Conservation (phyloP, 2,797 vertebrate genomes). For the Todus mexicanus region DNA sequence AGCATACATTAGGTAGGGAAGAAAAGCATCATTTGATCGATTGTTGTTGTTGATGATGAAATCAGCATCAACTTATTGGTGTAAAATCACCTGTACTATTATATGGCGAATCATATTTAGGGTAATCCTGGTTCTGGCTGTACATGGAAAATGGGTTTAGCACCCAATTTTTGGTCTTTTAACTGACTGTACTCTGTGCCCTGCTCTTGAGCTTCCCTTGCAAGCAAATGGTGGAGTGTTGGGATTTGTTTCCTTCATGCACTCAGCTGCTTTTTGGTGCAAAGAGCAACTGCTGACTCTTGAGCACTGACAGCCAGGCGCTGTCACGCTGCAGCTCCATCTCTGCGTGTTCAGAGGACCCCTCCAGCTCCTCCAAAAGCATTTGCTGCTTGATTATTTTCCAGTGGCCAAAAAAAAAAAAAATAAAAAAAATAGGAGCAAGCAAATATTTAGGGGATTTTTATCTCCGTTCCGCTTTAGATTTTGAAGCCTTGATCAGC, state of each 20-base stretch:
- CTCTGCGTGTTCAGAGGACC: neutral
- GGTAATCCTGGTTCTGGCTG: neutral
- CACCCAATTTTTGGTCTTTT: neutral
- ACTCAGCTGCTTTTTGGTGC: neutral
- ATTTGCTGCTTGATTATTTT: neutral
- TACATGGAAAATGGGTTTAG: neutral
- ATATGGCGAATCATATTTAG: too few species aligned
- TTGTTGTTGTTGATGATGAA: neutral
- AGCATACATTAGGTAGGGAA: neutral
- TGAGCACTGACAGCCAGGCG: neutral
- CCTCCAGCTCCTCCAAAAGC: neutral
- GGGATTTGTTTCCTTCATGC: rapidly evolving
- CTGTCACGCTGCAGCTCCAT: neutral
- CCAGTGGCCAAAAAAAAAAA: neutral
- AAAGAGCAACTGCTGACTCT: neutral
- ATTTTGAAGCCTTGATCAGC: neutral
- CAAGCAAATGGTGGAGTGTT: neutral
- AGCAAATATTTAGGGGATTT: neutral
- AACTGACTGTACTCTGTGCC: neutral
- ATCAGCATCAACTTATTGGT: neutral
- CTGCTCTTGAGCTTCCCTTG: neutral
- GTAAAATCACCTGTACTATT: neutral
- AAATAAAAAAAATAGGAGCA: neutral
- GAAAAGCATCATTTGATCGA: neutral
- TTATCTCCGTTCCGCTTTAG: neutral